Conservation (phyloP, 2,113 vertebrate genomes). For the Periophthalmus modestus region DNA sequence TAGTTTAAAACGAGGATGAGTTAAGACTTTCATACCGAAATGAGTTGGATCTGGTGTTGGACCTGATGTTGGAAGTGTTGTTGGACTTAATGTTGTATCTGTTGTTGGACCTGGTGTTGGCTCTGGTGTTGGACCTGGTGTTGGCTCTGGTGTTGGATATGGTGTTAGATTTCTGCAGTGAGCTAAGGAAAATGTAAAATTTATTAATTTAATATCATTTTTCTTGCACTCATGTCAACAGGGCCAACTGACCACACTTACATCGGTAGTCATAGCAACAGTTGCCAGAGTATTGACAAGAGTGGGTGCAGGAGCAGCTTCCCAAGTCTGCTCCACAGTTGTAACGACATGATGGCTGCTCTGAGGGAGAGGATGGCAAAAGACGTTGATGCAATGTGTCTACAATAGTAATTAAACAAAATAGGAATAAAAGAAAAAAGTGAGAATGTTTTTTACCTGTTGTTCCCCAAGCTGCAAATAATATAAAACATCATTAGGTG, state of each 20-base stretch:
- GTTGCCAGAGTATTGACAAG: conserved; percentile 54
- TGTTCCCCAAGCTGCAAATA: background rate
- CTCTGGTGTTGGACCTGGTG: too few relatives aligned
- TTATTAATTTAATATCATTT: background rate
- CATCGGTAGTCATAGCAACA: conserved; percentile 58
- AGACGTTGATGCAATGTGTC: background rate
- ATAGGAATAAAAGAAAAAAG: background rate
- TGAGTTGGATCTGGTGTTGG: background rate
- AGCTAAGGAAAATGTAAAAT: background rate
- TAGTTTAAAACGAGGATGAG: background rate
- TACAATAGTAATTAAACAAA: background rate
- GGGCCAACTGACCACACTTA: conserved; percentile 18
- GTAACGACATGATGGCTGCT: background rate
- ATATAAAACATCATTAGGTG: background rate
- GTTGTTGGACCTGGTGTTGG: too few relatives aligned
- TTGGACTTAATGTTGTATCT: too few relatives aligned
- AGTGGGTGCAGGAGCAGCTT: conserved; percentile 65
- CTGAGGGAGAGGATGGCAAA: background rate
- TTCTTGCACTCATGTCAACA: background rate
- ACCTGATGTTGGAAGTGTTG: background rate
- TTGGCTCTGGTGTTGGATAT: background rate
- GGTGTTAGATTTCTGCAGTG: background rate
- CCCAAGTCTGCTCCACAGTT: conserved; percentile 15
- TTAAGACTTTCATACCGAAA: background rate
- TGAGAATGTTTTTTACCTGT: background rate